Evolutionary conservation across 2,113 vertebrate species (phyloP).

Genomic region (Felis chaus): DNA sequence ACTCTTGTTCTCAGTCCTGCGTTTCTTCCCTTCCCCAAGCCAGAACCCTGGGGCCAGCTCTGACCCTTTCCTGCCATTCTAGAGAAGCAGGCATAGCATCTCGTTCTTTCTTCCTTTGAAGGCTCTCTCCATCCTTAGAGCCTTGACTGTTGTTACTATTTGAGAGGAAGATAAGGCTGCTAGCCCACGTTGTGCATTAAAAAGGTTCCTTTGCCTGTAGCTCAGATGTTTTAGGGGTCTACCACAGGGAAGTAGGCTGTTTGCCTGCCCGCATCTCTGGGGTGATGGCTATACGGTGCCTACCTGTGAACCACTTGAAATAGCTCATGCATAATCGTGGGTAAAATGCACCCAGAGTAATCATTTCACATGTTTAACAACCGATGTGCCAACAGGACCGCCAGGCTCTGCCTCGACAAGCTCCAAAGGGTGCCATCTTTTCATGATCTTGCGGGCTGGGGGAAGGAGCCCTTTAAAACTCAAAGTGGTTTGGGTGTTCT

Average conservation of each 20-base stretch:
- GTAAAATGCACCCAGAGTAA: background rate
- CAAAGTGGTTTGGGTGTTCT: conserved; percentile 23
- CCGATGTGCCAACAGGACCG: background rate
- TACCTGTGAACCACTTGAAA: background rate
- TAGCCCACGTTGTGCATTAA: background rate
- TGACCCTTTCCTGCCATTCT: background rate
- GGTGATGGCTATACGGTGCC: background rate
- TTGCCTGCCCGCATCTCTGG: background rate
- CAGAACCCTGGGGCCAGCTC: no score
- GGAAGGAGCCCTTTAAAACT: conserved; percentile 46
- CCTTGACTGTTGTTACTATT: background rate
- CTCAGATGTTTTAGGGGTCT: background rate
- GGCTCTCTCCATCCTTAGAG: background rate
- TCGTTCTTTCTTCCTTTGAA: background rate
- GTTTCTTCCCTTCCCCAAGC: background rate
- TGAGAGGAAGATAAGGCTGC: background rate
- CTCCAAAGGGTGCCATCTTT: conserved; percentile 31
- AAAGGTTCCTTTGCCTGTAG: background rate
- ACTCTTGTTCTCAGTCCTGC: background rate
- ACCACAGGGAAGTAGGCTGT: background rate
- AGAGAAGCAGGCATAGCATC: background rate
- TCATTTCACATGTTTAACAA: conserved; percentile 17
- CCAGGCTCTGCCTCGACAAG: background rate
- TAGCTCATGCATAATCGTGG: background rate
- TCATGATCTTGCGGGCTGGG: background rate